Evolutionary conservation across 1,140 invertebrate genomes (phyloP), one percentile per base, ranked within the genome.

Genomic region (Listronotus bonariensis): DNA sequence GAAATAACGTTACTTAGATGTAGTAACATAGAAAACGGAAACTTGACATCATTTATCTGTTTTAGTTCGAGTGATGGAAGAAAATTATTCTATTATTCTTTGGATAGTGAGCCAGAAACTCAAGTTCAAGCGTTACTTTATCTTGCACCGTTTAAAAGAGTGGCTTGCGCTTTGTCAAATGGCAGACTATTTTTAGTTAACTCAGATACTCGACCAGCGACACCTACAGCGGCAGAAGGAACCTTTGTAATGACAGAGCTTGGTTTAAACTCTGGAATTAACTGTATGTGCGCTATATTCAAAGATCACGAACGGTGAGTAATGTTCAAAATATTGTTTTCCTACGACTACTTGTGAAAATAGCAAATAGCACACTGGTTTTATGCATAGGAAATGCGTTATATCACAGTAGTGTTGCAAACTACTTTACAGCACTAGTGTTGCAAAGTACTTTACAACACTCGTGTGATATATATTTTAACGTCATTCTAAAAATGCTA

Each of bases 191-290:
- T 92, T 76, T 76, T 93, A n/a, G 83, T 89, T 26, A 82, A 86
- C 69, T 83, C 82, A 36, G 83, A 85, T 58, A 78, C 80, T n/a
- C 75, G 85, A 61, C 87, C 87, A 18, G 81, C 77, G 61, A 86
- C 81, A 58, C 84, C 81, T 66, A 88, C 82, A 18, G 82, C 85
- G 68, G 86, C 84, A 31, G 87, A 89, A 76, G 88, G 88, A 18
- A 86, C 84, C 34, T 92, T 91, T 79, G 87, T 92, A 36, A 83
- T 92, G 75, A 89, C 88, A 1, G 90, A 92, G 80, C 82, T 92
- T 11, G 89, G 89, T 48, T 83, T 86, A 1, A 87, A 84, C 18
- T 82, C 83, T 14, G 81, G 83, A 42, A 77, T 91, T 31, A 83
- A 87, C 68, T 84, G 84, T 38, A 79, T 87, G 48, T 83, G 84